phyloP scores from a whole-genome alignment of 2,113 vertebrate genomes.

The Rhea americana region DNA sequence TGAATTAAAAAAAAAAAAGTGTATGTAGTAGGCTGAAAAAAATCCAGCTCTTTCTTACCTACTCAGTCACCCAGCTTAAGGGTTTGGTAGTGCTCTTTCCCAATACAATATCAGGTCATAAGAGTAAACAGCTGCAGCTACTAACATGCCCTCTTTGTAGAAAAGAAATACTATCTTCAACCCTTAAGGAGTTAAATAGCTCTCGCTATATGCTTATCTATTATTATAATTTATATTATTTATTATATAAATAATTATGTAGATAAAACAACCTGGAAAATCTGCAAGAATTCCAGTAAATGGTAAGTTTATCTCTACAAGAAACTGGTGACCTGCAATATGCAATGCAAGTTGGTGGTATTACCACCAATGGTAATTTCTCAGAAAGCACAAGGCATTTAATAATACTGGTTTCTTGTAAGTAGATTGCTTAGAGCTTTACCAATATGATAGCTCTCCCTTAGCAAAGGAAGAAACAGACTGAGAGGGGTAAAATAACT shows the following conservation, averaged over 20 bases:
- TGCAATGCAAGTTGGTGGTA: background rate
- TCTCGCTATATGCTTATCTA: background rate
- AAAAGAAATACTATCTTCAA: background rate
- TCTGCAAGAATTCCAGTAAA: background rate
- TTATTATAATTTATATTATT: background rate
- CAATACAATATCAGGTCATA: background rate
- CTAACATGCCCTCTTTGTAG: rapidly evolving
- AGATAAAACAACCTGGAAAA: background rate
- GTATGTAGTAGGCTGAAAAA: background rate
- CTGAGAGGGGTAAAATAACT: background rate
- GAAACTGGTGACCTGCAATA: background rate
- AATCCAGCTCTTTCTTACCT: background rate
- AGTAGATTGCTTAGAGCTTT: background rate
- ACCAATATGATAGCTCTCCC: background rate
- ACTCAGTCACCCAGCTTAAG: background rate
- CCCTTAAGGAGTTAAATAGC: background rate
- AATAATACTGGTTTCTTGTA: background rate
- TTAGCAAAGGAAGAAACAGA: background rate
- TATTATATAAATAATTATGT: background rate
- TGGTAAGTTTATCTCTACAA: background rate
- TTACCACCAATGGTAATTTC: background rate
- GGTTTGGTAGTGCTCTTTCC: background rate
- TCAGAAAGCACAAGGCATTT: background rate
- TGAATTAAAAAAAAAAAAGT: background rate
- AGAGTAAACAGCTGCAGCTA: background rate